These are phyloP conservation scores for Cricetomys ansorgei DNA, from an alignment of 2,113 vertebrate species.

Conservation along the genomic window DNA sequence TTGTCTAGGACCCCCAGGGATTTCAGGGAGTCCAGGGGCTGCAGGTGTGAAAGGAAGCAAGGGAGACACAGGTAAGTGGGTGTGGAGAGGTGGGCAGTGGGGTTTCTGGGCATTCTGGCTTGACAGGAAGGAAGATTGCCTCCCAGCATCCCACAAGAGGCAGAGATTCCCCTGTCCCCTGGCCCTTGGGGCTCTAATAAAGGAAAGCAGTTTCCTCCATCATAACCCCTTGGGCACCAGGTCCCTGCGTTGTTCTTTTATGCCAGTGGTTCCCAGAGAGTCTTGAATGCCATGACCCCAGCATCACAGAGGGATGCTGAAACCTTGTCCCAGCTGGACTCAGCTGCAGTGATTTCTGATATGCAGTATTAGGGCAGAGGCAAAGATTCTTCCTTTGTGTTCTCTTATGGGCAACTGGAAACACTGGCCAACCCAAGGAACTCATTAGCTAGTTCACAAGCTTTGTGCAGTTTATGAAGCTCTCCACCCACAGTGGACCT, in stretches of 20 bases:
- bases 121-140: not conserved
- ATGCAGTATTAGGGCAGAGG: not conserved
- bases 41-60: constrained; percentile 78
- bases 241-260: not conserved
- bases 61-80: constrained; percentile 81
- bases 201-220: not conserved
- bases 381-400: not conserved
- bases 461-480: not conserved
- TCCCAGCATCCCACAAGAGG: not conserved
- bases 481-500: too few species aligned
- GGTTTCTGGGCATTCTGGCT: not conserved
- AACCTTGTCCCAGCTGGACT: not conserved
- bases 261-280: not conserved
- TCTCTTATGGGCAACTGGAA: not conserved
- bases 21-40: constrained; percentile 65
- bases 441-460: not conserved
- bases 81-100: not conserved
- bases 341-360: not conserved
- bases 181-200: not conserved
- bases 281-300: not conserved
- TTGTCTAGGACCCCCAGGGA: constrained; percentile 70
- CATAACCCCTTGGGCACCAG: not conserved
- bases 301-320: not conserved
- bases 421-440: not conserved
- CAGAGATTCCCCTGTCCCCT: not conserved